Evolutionary conservation across 2,113 vertebrate genomes (phyloP).

Genomic region (Donacobius atricapilla): DNA sequence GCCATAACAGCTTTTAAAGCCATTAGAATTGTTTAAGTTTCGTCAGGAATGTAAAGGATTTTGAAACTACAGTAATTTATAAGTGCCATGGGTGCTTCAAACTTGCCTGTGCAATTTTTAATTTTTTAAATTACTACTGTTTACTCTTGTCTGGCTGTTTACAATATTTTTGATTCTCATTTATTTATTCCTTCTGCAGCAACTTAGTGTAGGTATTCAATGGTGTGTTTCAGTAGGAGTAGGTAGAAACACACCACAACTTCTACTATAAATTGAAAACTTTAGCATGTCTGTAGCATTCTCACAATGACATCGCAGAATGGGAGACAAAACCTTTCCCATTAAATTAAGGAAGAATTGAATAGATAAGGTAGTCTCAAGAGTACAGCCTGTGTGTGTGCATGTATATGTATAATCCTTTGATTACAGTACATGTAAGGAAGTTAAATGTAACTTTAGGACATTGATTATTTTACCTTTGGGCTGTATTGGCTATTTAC

Average conservation of each 20-base stretch:
- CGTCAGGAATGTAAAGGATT: not conserved
- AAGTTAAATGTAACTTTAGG: not conserved
- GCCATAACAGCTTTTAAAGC: not conserved
- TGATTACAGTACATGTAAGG: not conserved
- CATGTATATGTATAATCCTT: not conserved
- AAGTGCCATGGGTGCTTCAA: not conserved
- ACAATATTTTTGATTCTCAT: not conserved
- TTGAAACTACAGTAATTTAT: not conserved
- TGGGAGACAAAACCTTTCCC: not conserved
- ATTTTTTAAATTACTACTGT: not conserved
- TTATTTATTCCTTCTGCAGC: not conserved
- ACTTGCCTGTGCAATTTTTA: not conserved
- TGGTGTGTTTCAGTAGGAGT: not conserved
- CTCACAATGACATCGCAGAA: not conserved
- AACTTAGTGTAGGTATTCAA: not conserved
- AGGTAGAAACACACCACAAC: not conserved
- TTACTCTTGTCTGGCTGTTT: not conserved
- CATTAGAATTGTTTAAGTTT: not conserved
- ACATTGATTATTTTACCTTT: not conserved
- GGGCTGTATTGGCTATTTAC: not conserved
- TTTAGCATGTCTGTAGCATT: not conserved
- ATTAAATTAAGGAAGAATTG: not conserved
- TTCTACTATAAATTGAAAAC: not conserved
- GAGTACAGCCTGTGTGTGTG: not conserved
- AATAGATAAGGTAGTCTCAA: not conserved